Evolutionary conservation across 2,888 invertebrate species (phyloP).

Genomic region (Erebia aethiops): DNA sequence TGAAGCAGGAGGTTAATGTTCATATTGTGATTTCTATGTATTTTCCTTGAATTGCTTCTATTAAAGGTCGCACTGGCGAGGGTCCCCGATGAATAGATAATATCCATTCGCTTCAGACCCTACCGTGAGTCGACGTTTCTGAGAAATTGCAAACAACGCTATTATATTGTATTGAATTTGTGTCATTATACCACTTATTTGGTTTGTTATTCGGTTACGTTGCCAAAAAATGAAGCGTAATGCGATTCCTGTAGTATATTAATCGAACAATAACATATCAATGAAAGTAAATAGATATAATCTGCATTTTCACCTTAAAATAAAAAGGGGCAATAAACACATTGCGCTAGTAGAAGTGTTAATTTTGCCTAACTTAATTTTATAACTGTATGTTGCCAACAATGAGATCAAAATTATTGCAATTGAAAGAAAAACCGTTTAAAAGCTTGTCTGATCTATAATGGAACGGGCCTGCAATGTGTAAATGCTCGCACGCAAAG

Average conservation of each 20-base stretch:
- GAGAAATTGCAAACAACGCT: constrained; percentile 53
- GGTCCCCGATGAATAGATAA: constrained; percentile 76
- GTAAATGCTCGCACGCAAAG: too few species aligned
- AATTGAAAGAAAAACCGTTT: too few species aligned
- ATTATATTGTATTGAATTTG: constrained; percentile 44
- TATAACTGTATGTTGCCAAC: too few species aligned
- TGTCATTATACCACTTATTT: constrained; percentile 40
- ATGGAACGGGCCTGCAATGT: too few species aligned
- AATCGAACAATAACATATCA: not conserved
- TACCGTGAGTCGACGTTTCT: constrained; percentile 73
- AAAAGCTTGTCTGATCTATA: too few species aligned
- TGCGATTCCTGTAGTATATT: not conserved
- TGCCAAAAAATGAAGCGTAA: constrained; percentile 2
- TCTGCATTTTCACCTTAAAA: too few species aligned
- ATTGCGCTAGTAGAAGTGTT: too few species aligned
- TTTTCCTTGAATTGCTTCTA: constrained; percentile 78
- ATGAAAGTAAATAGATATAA: too few species aligned
- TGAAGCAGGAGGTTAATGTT: constrained; percentile 63
- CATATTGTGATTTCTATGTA: constrained; percentile 80
- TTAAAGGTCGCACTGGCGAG: constrained; percentile 65
- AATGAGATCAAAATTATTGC: too few species aligned
- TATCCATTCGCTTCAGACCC: constrained; percentile 70
- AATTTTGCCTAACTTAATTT: too few species aligned
- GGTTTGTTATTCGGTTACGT: constrained; percentile 27
- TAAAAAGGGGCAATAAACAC: too few species aligned